Percentiles rank a stretch among this genome's conserved stretches.
Evolutionary conservation across 2,888 invertebrate species (phyloP).

Genomic region (Oligia fasciuncula): DNA sequence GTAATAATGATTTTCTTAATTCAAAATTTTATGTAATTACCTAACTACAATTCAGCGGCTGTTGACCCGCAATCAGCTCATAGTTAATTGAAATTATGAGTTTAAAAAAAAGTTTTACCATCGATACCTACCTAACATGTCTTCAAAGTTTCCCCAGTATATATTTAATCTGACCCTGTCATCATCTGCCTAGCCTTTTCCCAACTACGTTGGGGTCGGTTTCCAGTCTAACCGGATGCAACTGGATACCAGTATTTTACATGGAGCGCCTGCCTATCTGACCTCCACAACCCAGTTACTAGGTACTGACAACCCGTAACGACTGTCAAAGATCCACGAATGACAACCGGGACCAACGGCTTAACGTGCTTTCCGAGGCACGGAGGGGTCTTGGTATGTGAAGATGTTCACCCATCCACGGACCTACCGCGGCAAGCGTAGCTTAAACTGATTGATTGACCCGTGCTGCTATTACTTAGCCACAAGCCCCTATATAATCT

Average conservation of each 20-base stretch:
- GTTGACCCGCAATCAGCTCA: not conserved
- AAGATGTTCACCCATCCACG: too few relatives aligned
- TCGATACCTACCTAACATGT: not conserved
- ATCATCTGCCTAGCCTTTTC: too few relatives aligned
- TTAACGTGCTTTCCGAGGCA: not conserved
- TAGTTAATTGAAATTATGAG: not conserved
- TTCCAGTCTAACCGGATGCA: too few relatives aligned
- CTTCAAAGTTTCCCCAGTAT: not conserved
- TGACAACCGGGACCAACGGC: not conserved
- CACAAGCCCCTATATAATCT: not conserved
- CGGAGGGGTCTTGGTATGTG: too few relatives aligned
- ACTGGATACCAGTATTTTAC: too few relatives aligned
- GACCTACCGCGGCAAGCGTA: too few relatives aligned
- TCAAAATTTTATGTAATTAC: not conserved
- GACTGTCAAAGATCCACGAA: not conserved
- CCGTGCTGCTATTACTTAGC: not conserved
- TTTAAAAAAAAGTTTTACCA: not conserved
- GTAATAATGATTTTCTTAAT: not conserved
- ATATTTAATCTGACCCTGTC: too few relatives aligned
- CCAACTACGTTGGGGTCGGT: too few relatives aligned
- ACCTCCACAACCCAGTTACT: too few relatives aligned
- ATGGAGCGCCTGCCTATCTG: too few relatives aligned
- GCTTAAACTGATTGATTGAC: too few relatives aligned
- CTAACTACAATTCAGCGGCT: not conserved
- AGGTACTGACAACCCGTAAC: not conserved